A percentile compares a stretch with the other conserved stretches of the same genome.
These are phyloP conservation scores for Todiramphus chloris DNA, from an alignment of 2,113 vertebrate species.

Conservation along the genomic window DNA sequence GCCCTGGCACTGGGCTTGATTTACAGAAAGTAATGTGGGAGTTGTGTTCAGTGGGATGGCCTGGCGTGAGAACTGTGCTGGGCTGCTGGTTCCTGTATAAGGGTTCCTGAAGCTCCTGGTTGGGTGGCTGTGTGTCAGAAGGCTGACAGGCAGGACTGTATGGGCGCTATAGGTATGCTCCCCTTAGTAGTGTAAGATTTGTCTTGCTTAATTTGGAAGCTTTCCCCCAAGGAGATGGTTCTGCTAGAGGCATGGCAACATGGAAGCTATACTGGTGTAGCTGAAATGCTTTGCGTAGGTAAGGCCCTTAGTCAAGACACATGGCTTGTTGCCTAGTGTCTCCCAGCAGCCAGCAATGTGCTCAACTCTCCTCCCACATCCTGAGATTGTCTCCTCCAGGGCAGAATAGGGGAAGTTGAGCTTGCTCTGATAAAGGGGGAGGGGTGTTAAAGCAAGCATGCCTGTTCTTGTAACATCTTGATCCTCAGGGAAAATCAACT, in stretches of 20 bases:
- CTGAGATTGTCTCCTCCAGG: slow-evolving; percentile 69
- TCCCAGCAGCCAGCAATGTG: slow-evolving; percentile 60
- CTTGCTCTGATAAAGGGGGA: slow-evolving; percentile 58
- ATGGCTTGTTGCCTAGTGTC: slow-evolving; percentile 56
- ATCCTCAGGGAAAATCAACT: not conserved
- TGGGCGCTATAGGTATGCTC: not conserved
- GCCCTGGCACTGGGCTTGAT: not conserved
- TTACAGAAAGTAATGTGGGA: not conserved
- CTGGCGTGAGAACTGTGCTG: not conserved
- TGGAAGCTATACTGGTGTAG: slow-evolving; percentile 7
- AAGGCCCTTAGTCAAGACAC: slow-evolving; percentile 55
- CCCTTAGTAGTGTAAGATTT: not conserved
- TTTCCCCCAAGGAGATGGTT: not conserved
- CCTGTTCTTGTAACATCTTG: not conserved
- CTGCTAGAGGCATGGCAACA: slow-evolving; percentile 12
- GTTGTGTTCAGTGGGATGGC: not conserved
- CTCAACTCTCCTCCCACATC: slow-evolving; percentile 65
- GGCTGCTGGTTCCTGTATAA: accelerated
- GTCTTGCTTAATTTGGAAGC: not conserved
- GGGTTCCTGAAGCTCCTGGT: not conserved
- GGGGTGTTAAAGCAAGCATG: slow-evolving; percentile 54
- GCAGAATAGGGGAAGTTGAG: slow-evolving; percentile 66
- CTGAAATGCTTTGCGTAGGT: slow-evolving; percentile 18
- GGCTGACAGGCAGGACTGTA: accelerated
- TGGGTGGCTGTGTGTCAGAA: not conserved